Percentiles rank a stretch among this genome's conserved stretches.
These are phyloP conservation scores for Grus americana DNA, from an alignment of 2,113 vertebrate genomes.

Conservation along the genomic window DNA sequence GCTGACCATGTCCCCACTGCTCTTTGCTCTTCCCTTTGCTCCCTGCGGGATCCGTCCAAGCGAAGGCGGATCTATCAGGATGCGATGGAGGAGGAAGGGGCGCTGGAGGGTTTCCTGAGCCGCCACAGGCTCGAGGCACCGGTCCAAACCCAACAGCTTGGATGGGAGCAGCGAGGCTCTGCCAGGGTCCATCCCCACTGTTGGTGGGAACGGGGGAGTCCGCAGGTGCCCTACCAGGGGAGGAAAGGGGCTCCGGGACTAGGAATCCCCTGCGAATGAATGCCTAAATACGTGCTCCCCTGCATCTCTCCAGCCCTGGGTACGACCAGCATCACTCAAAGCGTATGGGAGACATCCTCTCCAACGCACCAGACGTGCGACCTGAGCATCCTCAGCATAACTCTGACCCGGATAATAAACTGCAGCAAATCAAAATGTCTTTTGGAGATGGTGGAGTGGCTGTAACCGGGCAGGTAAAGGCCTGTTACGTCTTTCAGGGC, in stretches of 20 bases:
- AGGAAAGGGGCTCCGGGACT: background rate
- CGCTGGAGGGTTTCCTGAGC: background rate
- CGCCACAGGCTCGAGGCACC: conserved; percentile 60
- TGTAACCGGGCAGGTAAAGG: background rate
- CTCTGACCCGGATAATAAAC: background rate
- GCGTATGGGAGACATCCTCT: accelerated
- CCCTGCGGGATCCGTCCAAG: conserved; percentile 59
- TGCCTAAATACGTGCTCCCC: background rate
- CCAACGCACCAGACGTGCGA: accelerated
- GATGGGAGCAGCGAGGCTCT: conserved; percentile 56
- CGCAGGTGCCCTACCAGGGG: background rate
- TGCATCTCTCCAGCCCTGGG: background rate
- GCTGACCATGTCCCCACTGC: accelerated
- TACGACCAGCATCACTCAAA: background rate
- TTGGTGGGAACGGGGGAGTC: background rate
- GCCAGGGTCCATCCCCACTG: background rate
- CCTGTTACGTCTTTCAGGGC: background rate
- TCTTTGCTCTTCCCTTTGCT: background rate
- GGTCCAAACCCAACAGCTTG: background rate
- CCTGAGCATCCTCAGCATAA: background rate
- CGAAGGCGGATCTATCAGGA: conserved; percentile 67
- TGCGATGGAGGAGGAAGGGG: conserved; percentile 56
- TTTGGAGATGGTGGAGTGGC: background rate
- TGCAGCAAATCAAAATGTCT: background rate
- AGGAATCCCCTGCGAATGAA: background rate